These are phyloP conservation scores for Bactericera cockerelli DNA, from an alignment of 1,140 invertebrate species.

Conservation along the genomic window DNA sequence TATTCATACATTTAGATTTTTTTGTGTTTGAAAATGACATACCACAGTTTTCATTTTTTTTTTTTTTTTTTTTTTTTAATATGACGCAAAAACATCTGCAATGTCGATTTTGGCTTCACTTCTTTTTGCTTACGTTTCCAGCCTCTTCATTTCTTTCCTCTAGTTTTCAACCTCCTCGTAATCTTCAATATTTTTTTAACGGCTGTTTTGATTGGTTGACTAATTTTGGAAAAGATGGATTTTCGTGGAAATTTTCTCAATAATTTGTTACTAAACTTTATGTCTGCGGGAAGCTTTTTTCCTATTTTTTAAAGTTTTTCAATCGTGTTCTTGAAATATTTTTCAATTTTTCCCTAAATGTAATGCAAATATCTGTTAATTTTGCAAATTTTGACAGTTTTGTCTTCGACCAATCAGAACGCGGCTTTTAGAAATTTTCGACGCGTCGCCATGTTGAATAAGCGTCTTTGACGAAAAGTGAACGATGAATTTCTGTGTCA, in stretches of 20 bases:
- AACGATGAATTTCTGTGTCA: slow-evolving; percentile 14
- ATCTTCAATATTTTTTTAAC: not conserved
- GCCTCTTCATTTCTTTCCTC: no score
- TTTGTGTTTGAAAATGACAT: no score
- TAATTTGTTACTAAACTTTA: not conserved
- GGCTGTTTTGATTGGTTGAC: not conserved
- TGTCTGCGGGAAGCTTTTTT: not conserved
- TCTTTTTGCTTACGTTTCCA: no score
- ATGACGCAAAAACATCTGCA: no score
- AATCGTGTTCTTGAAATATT: not conserved
- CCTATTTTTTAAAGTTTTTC: not conserved
- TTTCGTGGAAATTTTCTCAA: not conserved
- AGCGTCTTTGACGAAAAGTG: slow-evolving; percentile 15
- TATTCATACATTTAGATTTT: no score
- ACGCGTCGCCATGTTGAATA: slow-evolving; percentile 22
- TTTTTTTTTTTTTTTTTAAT: no score
- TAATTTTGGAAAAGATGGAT: not conserved
- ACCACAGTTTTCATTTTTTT: no score
- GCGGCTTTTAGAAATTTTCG: slow-evolving; percentile 22
- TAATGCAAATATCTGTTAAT: not conserved
- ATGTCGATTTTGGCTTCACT: no score
- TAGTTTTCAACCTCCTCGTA: no score
- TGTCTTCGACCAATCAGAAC: slow-evolving; percentile 24
- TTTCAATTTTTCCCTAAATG: not conserved
- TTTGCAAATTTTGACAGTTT: slow-evolving; percentile 22